phyloP scores from a whole-genome alignment of 23 tunicate genomes.

The Styela clava region DNA sequence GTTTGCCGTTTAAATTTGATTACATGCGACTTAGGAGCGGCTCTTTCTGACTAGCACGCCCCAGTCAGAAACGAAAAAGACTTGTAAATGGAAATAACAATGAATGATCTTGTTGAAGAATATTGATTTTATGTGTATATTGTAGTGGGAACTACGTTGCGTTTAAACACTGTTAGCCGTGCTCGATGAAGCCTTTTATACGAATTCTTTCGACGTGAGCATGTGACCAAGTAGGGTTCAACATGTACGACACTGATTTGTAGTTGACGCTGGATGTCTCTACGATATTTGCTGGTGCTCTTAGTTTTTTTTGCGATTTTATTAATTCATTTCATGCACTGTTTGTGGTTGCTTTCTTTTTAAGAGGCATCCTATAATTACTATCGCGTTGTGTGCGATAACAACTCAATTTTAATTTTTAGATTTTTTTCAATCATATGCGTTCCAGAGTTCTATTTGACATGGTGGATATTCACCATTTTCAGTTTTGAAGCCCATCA shows the following conservation, averaged over 20 bases:
- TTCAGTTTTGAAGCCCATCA: not conserved
- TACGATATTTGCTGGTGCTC: constrained; percentile 25
- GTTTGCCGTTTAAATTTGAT: constrained; percentile 71
- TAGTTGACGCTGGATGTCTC: constrained; percentile 19
- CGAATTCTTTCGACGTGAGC: not conserved
- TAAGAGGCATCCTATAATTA: not conserved
- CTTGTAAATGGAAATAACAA: not conserved
- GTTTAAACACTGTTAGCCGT: constrained; percentile 6
- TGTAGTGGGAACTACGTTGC: not conserved
- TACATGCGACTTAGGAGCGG: constrained; percentile 78
- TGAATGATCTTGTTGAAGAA: not conserved
- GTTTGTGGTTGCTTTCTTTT: not conserved
- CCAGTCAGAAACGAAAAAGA: not conserved
- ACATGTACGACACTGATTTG: not conserved
- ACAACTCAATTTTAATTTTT: not conserved
- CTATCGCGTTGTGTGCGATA: not conserved
- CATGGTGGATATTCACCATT: too few species aligned
- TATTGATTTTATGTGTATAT: not conserved
- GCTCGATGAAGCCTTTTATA: constrained; percentile 5
- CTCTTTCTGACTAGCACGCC: constrained; percentile 66
- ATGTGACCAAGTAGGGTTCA: not conserved
- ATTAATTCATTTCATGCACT: constrained; percentile 2
- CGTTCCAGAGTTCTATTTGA: not conserved
- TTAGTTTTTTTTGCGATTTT: not conserved
- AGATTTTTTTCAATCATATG: not conserved